Base-by-base conservation (phyloP, 2,113 vertebrate species). In the Etheostoma cragini region DNA sequence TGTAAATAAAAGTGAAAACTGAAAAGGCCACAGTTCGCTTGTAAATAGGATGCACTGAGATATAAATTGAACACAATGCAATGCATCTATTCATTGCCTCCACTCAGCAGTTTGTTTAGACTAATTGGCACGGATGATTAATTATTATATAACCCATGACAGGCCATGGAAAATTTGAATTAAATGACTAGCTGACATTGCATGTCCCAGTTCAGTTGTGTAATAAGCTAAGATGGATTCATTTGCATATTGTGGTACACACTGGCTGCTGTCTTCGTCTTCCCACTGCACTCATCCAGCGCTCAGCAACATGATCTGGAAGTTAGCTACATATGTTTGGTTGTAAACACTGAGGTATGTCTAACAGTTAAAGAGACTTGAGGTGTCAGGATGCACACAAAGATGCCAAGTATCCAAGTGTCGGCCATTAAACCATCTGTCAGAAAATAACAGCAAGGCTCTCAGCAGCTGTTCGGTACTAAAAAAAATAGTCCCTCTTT, bases 61-160 rank as follows among this genome's bases (percentile, higher is more conserved):
- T 57, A 47, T 65, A 76, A 74, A 71, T 73, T 5, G 35, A 87
- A 64, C 38, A 63, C 75, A 88, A 82, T 76, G 56, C 66, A 50
- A 76, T 80, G 26, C 71, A 38, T 77, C 75, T 69, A 63, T 86
- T 80, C 84, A 72, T 83, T 88, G 70, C 78, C 54, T 77, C 65
- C 16, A 72, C 82, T 88, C 85, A 87, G 77, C 82, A 78, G 70
- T 87, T 88, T 87, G 77, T 85, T 85, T 79, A 50, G 77, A 74
- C 80, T 87, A 89, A 91, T 88, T 89, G 84, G 80, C 82, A 88
- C 38, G 56, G 66, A 66, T 86, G 74, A 90, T 90, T 90, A 78
- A 87, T 89, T 87, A 80, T 83, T 83, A 84, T 73, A 80, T 64
- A 89, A 89, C 71, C 76, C 80, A 56, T 67, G 83, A 85, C 85